Conservation (phyloP, 2,797 vertebrate species). For the Enteromius argenteus region DNA sequence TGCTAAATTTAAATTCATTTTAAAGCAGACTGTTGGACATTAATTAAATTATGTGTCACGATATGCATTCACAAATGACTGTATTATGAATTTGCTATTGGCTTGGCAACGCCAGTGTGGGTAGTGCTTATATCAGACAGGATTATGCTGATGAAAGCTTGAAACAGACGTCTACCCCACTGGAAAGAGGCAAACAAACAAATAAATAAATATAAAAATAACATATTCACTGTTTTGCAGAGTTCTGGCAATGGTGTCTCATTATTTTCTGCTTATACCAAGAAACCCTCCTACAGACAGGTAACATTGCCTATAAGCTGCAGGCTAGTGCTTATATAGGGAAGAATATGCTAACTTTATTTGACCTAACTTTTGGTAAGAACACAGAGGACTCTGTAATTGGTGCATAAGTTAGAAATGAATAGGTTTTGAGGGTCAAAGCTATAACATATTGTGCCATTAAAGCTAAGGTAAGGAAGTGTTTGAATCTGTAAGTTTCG, state of each 20-base stretch:
- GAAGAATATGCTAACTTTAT: slow-evolving; percentile 49
- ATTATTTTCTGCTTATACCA: slow-evolving; percentile 49
- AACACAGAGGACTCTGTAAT: slow-evolving; percentile 27
- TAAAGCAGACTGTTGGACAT: slow-evolving; percentile 52
- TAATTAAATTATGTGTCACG: slow-evolving; percentile 59
- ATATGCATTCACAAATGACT: slow-evolving; percentile 51
- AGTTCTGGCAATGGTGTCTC: slow-evolving; percentile 30
- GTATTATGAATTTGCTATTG: slow-evolving; percentile 60
- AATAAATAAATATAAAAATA: slow-evolving; percentile 28
- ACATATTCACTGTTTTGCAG: slow-evolving; percentile 38
- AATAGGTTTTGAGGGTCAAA: slow-evolving; percentile 5
- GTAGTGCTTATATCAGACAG: slow-evolving; percentile 59
- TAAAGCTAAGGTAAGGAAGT: slow-evolving; percentile 9
- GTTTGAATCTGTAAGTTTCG: slow-evolving; percentile 21
- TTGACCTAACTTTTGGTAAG: slow-evolving; percentile 33
- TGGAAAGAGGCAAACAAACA: slow-evolving; percentile 22
- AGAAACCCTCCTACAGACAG: slow-evolving; percentile 26
- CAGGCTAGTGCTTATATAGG: slow-evolving; percentile 39
- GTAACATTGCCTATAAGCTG: slow-evolving; percentile 9
- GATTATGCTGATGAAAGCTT: slow-evolving; percentile 58
- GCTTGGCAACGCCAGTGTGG: slow-evolving; percentile 56
- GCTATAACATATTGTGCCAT: neutral
- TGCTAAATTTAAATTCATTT: slow-evolving; percentile 71
- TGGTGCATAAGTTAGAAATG: slow-evolving; percentile 24
- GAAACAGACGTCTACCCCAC: slow-evolving; percentile 60